Base-by-base conservation (phyloP, 2,113 vertebrate species). In the Brachirus orientalis region DNA sequence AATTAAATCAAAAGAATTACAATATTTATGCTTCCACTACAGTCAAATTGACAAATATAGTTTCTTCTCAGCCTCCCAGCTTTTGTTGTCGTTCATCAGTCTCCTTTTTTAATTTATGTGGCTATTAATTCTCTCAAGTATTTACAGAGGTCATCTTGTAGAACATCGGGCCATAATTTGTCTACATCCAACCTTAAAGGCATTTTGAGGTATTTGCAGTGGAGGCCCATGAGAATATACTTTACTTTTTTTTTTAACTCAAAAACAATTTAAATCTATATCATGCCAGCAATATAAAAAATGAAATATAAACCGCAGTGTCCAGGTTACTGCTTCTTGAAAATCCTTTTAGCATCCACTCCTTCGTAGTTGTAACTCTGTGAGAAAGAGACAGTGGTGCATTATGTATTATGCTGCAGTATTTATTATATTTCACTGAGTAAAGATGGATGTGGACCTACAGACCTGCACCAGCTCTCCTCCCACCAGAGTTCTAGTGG, bases 361-460 rank as follows among this genome's bases (percentile, higher is more conserved):
- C 96, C 96, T 43, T 98, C 95, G 1, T 97, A 98, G 12, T 18
- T 0, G 0, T 96, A 98, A 47, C 63, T 93, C 97, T 99, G 90
- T 7, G 19, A 43, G 46, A 10, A 41, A 3, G 45, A 64, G 12
- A 38, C 1, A 65, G 35, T 63, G 16, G 8, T 10, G 22, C 2
- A 0, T 47, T 10, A 40, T 13, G 20, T 44, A 12, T 43, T 52
- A 36, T 40, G 37, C 45, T n/a, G 12, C n/a, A 38, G 7, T 10
- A 16, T 37, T 64, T 8, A 58, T 33, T 22, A 47, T 22, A 22
- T 9, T 18, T 12, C 28, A 33, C 10, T 5, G 18, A 14, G 33
- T 36, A 7, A 4, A 12, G 36, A 53, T 4, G 4, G 50, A 58
- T 28, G 0, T 67, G 35, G 19, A 50, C 5, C 19, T 0, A 79